Base-by-base conservation (phyloP, 1,140 invertebrate species). In the Ceratosolen fusciceps region DNA sequence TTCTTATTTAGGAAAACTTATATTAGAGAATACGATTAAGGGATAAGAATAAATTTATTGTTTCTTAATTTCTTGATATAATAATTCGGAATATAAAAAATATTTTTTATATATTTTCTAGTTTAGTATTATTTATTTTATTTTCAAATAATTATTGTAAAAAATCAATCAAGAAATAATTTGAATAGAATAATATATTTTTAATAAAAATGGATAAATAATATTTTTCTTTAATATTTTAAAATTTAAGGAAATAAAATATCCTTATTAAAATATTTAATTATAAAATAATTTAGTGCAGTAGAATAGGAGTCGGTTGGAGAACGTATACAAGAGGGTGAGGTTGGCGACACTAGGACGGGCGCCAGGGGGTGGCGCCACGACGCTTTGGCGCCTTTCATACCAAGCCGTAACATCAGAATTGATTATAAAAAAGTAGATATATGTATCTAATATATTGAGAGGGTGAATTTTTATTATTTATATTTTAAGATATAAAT, bases 311-410 rank as follows among this genome's bases (percentile, higher is more conserved):
- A 68, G 21, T 9, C 24, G 74, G 52, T 31, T 56, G 24, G 10
- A 76, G 56, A 54, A 54, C 1, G 21, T 56, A 54, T 37, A 67
- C 12, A 76, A 80, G 82, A 81, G 84, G 82, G 77, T 86, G 85
- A 79, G 83, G 79, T 83, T 85, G 86, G 86, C 88, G 88, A 84
- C 89, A 81, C 83, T 83, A 85, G 87, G 89, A 79, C 89, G 88
- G 88, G 87, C 88, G 88, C 88, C 88, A 83, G 85, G 86, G 86
- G 86, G 86, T 88, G 86, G 88, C 88, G 89, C 87, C 88, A 87
- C 88, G 88, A 90, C 88, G 86, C 88, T 88, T 85, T 85, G 88
- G 88, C 88, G 88, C 88, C 88, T 86, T 83, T 83, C 79, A 86
- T 83, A 84, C 85, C 84, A 86, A 88, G 85, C 87, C 87, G 83